Base-by-base conservation (phyloP, 2,888 invertebrate species). In the Acleris laterana region DNA sequence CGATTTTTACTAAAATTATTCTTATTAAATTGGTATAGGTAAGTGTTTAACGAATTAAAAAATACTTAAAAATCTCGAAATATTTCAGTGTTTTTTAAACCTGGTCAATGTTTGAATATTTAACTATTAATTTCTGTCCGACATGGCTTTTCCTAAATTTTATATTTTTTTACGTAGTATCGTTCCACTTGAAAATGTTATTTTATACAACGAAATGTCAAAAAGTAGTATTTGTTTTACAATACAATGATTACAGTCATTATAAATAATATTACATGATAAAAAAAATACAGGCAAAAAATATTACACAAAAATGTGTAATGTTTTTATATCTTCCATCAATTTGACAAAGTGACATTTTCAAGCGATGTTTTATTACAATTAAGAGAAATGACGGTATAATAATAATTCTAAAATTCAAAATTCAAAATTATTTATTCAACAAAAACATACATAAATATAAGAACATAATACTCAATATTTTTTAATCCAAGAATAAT, bases 1-100 rank as follows among this genome's bases (percentile, higher is more conserved):
- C 81, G 80, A 85, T 86, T 85, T 87, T 84, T 87, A 88, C 69
- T 81, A 82, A 83, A 80, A 68, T 74, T 74, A 75, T 72, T 80
- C 77, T 64, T 81, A 69, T 77, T 72, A 77, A 77, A 77, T 79
- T 78, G 76, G 78, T 85, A 76, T 81, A 79, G 78, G 75, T 79
- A 81, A 78, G 74, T 75, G 64, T 67, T 70, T 63, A 68, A 63
- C 52, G 73, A 75, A 25, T 64, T 68, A 69, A 74, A 72, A 79
- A 78, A 44, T 17, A 59, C 48, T 53, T 63, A 53, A 32, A 55
- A 57, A 52, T 62, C 25, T 66, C 66, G 38, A 62, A 19, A 53
- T 44, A 46, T 62, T 57, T 56, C 49, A 53, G 56, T 46, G 51
- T 66, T 57, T 58, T 58, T 58, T 60, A 53, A 55, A 49, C 50